These are phyloP conservation scores for Drosophila pseudotakahashii DNA, from an alignment of 2,888 invertebrate species.

Conservation along the genomic window DNA sequence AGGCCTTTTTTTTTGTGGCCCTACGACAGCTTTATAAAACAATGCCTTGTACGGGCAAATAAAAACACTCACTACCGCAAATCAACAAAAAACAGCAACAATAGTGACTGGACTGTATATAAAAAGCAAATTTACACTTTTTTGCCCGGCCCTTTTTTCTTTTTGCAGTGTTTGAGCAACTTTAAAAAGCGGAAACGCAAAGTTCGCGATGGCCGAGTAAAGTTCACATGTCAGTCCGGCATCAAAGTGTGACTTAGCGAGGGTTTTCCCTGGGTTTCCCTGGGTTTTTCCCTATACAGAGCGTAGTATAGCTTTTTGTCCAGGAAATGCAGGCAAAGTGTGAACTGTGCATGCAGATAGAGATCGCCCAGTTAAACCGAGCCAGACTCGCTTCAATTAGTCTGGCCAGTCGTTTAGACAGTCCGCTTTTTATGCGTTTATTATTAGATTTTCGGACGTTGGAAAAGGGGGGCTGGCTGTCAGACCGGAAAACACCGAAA, in stretches of 20 bases:
- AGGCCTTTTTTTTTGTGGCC: background rate
- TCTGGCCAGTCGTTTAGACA: constrained; percentile 63
- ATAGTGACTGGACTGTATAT: constrained; percentile 14
- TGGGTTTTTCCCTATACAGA: background rate
- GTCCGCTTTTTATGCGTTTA: constrained; percentile 30
- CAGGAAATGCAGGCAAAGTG: constrained; percentile 77
- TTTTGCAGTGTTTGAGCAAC: constrained; percentile 19
- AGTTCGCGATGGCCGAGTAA: constrained; percentile 56
- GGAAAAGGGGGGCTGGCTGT: constrained; percentile 41
- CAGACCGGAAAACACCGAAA: constrained; percentile 72
- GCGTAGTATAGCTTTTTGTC: constrained; percentile 35
- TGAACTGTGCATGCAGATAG: constrained; percentile 81
- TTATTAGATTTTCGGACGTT: constrained; percentile 31
- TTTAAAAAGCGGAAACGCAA: constrained; percentile 64
- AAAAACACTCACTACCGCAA: constrained; percentile 1
- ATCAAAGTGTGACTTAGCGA: constrained; percentile 38
- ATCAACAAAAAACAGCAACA: constrained; percentile 32
- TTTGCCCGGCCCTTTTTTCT: constrained; percentile 16
- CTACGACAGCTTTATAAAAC: constrained; percentile 62
- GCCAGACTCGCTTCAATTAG: constrained; percentile 75
- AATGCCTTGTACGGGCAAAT: constrained; percentile 38
- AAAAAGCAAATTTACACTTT: constrained; percentile 37
- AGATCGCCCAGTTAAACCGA: constrained; percentile 50
- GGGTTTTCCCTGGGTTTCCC: constrained; percentile 39
- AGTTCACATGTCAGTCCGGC: constrained; percentile 73